Conservation (phyloP, 2,113 vertebrate genomes). For the Zosterops borbonicus region DNA sequence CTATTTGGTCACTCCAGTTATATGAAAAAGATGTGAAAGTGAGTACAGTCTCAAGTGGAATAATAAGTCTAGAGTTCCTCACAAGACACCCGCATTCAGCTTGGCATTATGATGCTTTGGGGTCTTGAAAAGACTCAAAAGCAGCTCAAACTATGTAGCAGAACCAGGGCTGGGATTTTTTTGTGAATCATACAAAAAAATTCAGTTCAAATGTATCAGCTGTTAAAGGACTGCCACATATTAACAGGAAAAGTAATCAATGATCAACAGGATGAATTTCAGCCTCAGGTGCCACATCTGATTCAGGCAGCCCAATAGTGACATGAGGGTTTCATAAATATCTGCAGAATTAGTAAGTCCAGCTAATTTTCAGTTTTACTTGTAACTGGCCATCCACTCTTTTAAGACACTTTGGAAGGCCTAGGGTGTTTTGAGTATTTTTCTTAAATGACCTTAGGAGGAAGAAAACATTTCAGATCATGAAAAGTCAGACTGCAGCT, state of each 20-base stretch:
- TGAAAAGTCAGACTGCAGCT: background rate
- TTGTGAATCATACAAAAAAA: background rate
- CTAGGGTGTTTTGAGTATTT: background rate
- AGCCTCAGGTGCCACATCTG: background rate
- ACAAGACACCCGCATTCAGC: background rate
- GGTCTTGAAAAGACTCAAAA: background rate
- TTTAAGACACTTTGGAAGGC: background rate
- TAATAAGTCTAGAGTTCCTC: background rate
- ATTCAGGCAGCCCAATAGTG: background rate
- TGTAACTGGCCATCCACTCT: background rate
- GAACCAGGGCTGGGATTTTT: background rate
- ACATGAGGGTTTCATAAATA: background rate
- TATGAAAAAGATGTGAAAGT: background rate
- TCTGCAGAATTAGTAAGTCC: background rate
- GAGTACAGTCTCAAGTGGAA: background rate
- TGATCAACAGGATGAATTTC: background rate
- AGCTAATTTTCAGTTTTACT: background rate
- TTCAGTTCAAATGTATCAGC: background rate
- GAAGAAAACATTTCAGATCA: background rate
- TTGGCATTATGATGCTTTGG: background rate
- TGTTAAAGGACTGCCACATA: background rate
- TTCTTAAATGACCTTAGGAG: background rate
- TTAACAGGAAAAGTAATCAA: background rate
- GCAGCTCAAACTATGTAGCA: background rate
- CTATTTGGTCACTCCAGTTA: background rate